These are phyloP conservation scores for Aphyosemion australe DNA, from an alignment of 2,113 vertebrate species.

Conservation along the genomic window DNA sequence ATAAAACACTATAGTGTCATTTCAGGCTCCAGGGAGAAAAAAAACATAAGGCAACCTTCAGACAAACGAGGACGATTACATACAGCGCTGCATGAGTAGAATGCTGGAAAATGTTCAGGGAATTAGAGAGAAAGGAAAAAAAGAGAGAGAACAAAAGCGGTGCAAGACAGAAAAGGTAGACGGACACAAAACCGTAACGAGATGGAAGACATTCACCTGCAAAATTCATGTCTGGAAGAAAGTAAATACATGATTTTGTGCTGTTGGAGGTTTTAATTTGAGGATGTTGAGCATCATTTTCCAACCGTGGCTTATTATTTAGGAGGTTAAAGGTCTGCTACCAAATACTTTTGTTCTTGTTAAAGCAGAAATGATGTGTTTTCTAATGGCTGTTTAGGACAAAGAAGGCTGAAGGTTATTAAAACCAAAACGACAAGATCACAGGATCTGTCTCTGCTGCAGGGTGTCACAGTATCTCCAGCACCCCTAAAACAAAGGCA, in stretches of 20 bases:
- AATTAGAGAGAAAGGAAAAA: background rate
- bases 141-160: background rate
- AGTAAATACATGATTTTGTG: background rate
- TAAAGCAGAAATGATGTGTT: no score
- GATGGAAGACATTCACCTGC: background rate
- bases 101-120: background rate
- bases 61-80: slow-evolving; percentile 34
- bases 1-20: slow-evolving; percentile 53
- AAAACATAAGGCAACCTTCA: slow-evolving; percentile 26
- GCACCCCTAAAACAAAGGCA: no score
- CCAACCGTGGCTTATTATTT: no score
- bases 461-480: no score
- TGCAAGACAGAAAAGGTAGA: background rate
- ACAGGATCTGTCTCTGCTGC: no score
- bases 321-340: no score
- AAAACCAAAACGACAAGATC: no score
- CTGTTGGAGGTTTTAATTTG: background rate
- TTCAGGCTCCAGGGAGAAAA: slow-evolving; percentile 38
- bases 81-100: slow-evolving; percentile 1
- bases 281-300: no score
- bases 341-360: no score
- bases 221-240: background rate
- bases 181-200: background rate
- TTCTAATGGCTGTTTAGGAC: no score
- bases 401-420: no score